A percentile compares a stretch with the other conserved stretches of the same genome.
Conservation (phyloP, 30 jellyfish, hydroid and myxozoan genomes). For the Catostylus mosaicus region DNA sequence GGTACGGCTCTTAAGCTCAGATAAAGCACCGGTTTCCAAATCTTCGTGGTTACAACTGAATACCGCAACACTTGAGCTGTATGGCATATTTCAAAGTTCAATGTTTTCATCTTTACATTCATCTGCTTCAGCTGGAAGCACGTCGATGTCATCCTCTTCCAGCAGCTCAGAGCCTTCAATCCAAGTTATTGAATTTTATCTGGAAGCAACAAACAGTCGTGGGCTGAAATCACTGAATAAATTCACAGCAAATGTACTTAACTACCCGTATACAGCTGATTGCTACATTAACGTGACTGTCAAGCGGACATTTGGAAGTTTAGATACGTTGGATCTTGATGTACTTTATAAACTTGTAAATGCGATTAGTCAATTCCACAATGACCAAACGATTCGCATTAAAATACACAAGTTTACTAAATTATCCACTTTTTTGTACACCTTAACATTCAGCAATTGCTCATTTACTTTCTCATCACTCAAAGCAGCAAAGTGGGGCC, state of each 20-base stretch:
- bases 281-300: constrained; percentile 57
- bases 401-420: constrained; percentile 70
- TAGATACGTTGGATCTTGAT: constrained; percentile 41
- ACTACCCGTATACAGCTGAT: constrained; percentile 81
- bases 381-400: constrained; percentile 24
- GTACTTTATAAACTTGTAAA: constrained; percentile 64
- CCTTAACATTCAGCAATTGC: constrained; percentile 81
- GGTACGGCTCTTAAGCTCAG: constrained; percentile 46
- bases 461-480: constrained; percentile 66
- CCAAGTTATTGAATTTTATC: constrained; percentile 7
- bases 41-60: constrained; percentile 88
- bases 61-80: constrained; percentile 79
- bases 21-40: constrained; percentile 48
- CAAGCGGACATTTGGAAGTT: constrained; percentile 34
- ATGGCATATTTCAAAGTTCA: constrained; percentile 72
- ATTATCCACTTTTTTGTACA: constrained; percentile 14
- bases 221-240: constrained; percentile 34
- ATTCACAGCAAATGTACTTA: constrained; percentile 41
- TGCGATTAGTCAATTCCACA: constrained; percentile 53
- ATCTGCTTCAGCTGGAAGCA: background rate
- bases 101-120: constrained; percentile 29
- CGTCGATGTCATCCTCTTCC: background rate
- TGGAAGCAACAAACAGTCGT: constrained; percentile 87
- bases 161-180: background rate
- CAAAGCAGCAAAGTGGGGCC: constrained; percentile 76